A percentile compares a stretch with the other conserved stretches of the same genome.
Evolutionary conservation across 2,113 vertebrate genomes (phyloP).

Genomic region (Chamaetylas fuelleborni): DNA sequence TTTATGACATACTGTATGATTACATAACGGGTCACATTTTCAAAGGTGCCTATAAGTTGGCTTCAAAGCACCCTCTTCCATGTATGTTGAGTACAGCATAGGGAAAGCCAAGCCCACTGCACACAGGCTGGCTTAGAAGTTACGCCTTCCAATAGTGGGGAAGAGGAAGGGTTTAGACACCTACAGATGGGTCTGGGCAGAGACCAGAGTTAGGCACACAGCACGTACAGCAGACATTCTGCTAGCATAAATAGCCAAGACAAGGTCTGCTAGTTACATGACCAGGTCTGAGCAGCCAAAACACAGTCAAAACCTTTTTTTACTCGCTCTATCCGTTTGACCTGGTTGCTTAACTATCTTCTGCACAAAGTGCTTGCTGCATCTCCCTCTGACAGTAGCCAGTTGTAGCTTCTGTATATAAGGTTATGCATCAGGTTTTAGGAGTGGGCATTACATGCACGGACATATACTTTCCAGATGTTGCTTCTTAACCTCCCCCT

Average conservation of each 20-base stretch:
- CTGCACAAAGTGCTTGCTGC: not conserved
- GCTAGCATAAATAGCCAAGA: not conserved
- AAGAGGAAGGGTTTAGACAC: not conserved
- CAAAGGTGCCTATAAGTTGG: not conserved
- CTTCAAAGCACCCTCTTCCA: not conserved
- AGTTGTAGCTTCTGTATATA: not conserved
- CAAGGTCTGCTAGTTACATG: not conserved
- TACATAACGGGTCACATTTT: not conserved
- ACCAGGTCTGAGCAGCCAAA: not conserved
- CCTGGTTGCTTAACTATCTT: not conserved
- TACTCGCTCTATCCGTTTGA: not conserved
- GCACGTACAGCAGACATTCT: not conserved
- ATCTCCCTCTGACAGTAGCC: not conserved
- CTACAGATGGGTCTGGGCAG: not conserved
- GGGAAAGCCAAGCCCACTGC: not conserved
- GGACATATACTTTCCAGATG: not conserved
- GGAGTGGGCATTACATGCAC: not conserved
- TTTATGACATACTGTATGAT: not conserved
- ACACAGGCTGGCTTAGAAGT: not conserved
- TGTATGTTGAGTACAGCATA: accelerated
- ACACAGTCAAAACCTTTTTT: not conserved
- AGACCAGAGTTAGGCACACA: not conserved
- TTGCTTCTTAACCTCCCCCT: not conserved
- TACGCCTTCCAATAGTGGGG: not conserved
- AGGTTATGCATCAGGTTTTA: not conserved